Evolutionary conservation across 2,888 invertebrate species (phyloP), one percentile per base, ranked within the genome.

Genomic region (Yponomeuta cagnagella): DNA sequence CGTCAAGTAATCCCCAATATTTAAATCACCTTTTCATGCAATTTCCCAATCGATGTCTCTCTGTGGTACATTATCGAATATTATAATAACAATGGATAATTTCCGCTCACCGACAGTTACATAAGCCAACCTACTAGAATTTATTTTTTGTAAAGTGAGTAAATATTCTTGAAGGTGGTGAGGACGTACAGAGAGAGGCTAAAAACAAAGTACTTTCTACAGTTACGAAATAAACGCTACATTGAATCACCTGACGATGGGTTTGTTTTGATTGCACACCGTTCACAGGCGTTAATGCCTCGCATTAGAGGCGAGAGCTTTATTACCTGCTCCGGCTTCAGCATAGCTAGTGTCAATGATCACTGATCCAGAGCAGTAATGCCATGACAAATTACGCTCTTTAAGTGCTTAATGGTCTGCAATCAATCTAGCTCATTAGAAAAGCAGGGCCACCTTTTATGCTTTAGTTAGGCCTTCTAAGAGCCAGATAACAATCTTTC

Each of bases 171-270:
- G 63, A 70, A 67, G 70, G 52, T 70, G 68, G 33, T 68, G 67
- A n/a, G 12, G 12, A 73, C 75, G 73, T 74, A 71, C 71, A 75
- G 73, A 75, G 74, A 80, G 79, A 79, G 78, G 78, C 80, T 58
- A 58, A 15, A 58, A 58, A 58, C 52, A 79, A 76, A 75, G 74
- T 76, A 83, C 89, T 89, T 90, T 90, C 90, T 89, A 86, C 68
- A 58, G 82, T 89, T 89, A 86, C 87, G 85, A 88, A 87, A 89
- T 83, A 86, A 77, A 77, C 81, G 84, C 83, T 85, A 83, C 83
- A 86, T 80, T 83, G 84, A 86, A 84, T 84, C 80, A 82, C 77
- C 80, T 84, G 82, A 83, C 81, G 79, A 83, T 83, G 79, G 83
- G 81, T 77, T 81, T 78, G 80, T 80, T 84, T 82, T 82, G 80